These are phyloP conservation scores for Acrocephalus scirpaceus DNA, from an alignment of 2,797 vertebrate genomes.

Conservation along the genomic window DNA sequence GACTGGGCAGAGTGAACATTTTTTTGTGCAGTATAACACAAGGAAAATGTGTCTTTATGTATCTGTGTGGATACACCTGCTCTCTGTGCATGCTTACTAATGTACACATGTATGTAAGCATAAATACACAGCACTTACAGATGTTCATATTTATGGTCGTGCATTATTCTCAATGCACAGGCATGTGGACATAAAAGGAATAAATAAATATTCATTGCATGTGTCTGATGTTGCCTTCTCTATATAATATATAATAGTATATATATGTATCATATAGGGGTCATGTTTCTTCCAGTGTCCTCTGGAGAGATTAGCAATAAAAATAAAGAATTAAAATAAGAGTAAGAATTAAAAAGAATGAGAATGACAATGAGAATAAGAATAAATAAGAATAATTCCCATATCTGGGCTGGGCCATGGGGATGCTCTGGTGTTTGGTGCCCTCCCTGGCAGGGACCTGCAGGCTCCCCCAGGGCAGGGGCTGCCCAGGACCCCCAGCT, in stretches of 20 bases:
- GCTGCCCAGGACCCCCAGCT: not conserved
- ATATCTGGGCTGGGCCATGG: not conserved
- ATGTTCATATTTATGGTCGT: accelerated
- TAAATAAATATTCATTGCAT: not conserved
- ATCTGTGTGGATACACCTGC: not conserved
- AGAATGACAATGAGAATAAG: not conserved
- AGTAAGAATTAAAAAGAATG: not conserved
- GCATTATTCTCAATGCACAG: not conserved
- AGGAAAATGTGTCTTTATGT: accelerated
- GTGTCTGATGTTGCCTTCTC: not conserved
- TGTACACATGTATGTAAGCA: no score
- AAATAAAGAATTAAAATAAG: not conserved
- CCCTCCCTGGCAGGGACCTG: not conserved
- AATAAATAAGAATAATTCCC: not conserved
- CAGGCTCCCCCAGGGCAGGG: accelerated
- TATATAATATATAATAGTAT: no score
- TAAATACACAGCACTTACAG: not conserved
- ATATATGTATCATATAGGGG: not conserved
- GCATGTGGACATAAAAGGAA: not conserved
- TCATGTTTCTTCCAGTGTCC: not conserved
- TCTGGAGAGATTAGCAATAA: not conserved
- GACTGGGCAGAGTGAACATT: not conserved
- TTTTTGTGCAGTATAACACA: not conserved
- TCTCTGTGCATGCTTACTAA: not conserved
- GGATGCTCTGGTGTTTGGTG: not conserved